A percentile compares a stretch with the other conserved stretches of the same genome.
Conservation (phyloP, 2,797 vertebrate genomes). For the Ptychobarbus kaznakovi region DNA sequence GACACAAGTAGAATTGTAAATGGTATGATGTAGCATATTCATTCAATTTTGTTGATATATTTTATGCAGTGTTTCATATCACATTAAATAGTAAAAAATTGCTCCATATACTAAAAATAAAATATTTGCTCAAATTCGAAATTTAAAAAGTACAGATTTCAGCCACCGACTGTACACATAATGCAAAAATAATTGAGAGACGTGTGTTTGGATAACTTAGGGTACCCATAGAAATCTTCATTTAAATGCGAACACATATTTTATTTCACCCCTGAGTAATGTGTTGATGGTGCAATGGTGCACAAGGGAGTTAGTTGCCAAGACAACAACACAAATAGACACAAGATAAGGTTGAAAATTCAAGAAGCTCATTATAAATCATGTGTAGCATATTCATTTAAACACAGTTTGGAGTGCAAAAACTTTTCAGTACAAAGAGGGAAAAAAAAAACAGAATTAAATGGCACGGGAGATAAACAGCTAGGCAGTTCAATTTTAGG, state of each 20-base stretch:
- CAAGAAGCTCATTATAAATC: slow-evolving; percentile 18
- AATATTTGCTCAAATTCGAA: not conserved
- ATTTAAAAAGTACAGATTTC: not conserved
- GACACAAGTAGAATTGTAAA: not conserved
- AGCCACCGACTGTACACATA: not conserved
- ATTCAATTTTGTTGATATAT: not conserved
- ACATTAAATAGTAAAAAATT: not conserved
- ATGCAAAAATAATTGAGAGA: not conserved
- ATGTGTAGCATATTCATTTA: slow-evolving; percentile 22
- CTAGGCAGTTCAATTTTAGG: not conserved
- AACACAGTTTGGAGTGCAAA: not conserved
- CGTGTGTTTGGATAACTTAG: not conserved
- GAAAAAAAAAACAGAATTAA: no score
- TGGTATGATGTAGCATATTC: not conserved
- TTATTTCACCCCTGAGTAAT: slow-evolving; percentile 21
- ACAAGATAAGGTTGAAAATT: slow-evolving; percentile 49
- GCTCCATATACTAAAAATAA: not conserved
- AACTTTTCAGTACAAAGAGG: slow-evolving; percentile 10
- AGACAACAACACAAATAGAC: slow-evolving; percentile 58
- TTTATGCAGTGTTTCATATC: not conserved
- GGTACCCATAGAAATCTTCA: not conserved
- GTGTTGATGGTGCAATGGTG: slow-evolving; percentile 28
- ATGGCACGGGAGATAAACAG: not conserved
- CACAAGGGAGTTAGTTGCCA: slow-evolving; percentile 56
- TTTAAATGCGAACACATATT: slow-evolving; percentile 20